Conservation (phyloP, 2,797 vertebrate species). For the Hoplostethus atlanticus region DNA sequence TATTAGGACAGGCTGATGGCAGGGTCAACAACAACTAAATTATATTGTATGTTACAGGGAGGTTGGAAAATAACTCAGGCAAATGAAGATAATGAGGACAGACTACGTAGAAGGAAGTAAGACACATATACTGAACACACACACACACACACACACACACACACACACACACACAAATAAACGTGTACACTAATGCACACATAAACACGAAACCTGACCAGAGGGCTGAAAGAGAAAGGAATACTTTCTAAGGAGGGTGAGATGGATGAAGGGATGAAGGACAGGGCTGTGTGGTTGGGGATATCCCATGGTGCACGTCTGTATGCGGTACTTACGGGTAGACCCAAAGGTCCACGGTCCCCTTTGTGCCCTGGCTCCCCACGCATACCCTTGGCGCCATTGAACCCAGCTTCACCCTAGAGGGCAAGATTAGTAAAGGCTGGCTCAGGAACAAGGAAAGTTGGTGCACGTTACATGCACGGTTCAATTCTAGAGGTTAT, state of each 20-base stretch:
- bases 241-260: neutral
- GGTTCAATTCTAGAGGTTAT: too few relatives aligned
- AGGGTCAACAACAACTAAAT: slow-evolving; percentile 75
- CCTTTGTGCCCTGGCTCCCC: slow-evolving; percentile 98
- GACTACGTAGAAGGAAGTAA: slow-evolving; percentile 43
- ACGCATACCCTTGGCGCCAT: slow-evolving; percentile 95
- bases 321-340: slow-evolving; percentile 94
- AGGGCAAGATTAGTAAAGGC: slow-evolving; percentile 88
- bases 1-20: slow-evolving; percentile 82
- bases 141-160: slow-evolving; percentile 2
- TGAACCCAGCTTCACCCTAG: slow-evolving; percentile 97
- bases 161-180: slow-evolving; percentile 1
- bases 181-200: slow-evolving; percentile 14
- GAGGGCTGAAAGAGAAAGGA: slow-evolving; percentile 17
- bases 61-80: slow-evolving; percentile 53
- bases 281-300: slow-evolving; percentile 4
- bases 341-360: slow-evolving; percentile 98
- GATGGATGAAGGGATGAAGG: slow-evolving; percentile 17
- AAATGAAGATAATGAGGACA: slow-evolving; percentile 66
- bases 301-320: slow-evolving; percentile 36
- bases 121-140: slow-evolving; percentile 18
- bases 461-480: neutral
- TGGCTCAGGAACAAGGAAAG: slow-evolving; percentile 62
- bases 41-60: slow-evolving; percentile 68
- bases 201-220: slow-evolving; percentile 6